These are phyloP conservation scores for Bombus waltoni DNA, from an alignment of 1,140 invertebrate species.

Conservation along the genomic window DNA sequence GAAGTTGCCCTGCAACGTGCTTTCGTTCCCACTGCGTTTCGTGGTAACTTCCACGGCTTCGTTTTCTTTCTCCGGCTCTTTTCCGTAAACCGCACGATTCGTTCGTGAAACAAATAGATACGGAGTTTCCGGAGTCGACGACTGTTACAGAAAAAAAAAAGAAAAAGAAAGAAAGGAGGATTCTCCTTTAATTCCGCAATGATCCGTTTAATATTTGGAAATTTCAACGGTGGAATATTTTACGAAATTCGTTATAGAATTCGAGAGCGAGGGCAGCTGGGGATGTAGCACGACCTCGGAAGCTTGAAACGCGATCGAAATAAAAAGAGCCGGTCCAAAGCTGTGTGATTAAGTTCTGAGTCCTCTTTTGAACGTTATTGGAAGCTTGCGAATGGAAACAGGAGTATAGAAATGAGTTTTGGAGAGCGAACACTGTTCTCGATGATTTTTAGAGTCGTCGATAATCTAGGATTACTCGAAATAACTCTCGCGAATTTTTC, in stretches of 20 bases:
- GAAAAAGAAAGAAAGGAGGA: neutral
- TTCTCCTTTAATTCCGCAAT: neutral
- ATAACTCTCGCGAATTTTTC: neutral
- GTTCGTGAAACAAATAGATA: neutral
- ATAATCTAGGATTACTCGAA: neutral
- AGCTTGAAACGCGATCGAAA: neutral
- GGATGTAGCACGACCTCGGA: neutral
- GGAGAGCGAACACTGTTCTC: neutral
- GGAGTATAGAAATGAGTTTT: neutral
- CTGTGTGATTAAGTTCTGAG: conserved; percentile 2
- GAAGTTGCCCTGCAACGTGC: neutral
- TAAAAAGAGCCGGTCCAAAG: neutral
- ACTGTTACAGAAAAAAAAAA: neutral
- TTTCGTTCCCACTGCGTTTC: neutral
- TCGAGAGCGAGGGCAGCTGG: neutral
- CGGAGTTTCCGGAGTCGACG: neutral
- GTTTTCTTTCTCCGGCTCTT: neutral
- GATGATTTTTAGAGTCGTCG: neutral
- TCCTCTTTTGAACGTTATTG: neutral
- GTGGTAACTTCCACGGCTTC: neutral
- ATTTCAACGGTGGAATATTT: neutral
- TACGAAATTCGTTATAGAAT: neutral
- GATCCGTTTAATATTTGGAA: neutral
- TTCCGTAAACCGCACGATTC: neutral
- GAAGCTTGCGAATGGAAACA: neutral